Conservation (phyloP, 2,888 invertebrate species). For the Branchipolynoe longqiensis region DNA sequence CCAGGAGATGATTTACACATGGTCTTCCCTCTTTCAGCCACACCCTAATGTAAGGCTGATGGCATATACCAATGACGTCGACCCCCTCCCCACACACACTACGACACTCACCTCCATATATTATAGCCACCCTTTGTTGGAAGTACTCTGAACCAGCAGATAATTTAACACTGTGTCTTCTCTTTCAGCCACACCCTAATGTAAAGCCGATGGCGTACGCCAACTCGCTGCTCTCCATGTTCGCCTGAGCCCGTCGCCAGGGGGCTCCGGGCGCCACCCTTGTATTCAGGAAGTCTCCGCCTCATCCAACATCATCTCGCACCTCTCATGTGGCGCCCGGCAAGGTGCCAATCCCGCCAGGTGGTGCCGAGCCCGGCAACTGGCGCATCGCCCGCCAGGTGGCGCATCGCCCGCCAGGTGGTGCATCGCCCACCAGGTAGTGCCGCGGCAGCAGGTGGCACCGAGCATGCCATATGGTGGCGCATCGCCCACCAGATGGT, state of each 20-base stretch:
- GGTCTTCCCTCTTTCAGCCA: conserved; percentile 89
- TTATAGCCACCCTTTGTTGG: too few relatives aligned
- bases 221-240: conserved; percentile 82
- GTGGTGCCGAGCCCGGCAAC: not conserved
- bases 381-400: not conserved
- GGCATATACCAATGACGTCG: conserved; percentile 97
- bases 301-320: conserved; percentile 1
- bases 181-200: conserved; percentile 95
- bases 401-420: not conserved
- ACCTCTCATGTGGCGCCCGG: conserved; percentile 1
- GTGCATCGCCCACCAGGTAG: not conserved
- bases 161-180: too few relatives aligned
- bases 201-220: conserved; percentile 99
- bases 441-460: too few relatives aligned
- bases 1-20: too few relatives aligned
- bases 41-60: conserved; percentile 98
- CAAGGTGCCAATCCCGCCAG: not conserved
- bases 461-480: too few relatives aligned
- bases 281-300: conserved; percentile 28
- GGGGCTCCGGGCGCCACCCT: not conserved
- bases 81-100: too few relatives aligned
- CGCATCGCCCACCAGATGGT: not conserved
- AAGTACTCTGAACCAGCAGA: too few relatives aligned
- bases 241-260: conserved; percentile 62
- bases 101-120: too few relatives aligned